Base-by-base conservation (phyloP, 2,113 vertebrate species). In the Smithornis capensis region DNA sequence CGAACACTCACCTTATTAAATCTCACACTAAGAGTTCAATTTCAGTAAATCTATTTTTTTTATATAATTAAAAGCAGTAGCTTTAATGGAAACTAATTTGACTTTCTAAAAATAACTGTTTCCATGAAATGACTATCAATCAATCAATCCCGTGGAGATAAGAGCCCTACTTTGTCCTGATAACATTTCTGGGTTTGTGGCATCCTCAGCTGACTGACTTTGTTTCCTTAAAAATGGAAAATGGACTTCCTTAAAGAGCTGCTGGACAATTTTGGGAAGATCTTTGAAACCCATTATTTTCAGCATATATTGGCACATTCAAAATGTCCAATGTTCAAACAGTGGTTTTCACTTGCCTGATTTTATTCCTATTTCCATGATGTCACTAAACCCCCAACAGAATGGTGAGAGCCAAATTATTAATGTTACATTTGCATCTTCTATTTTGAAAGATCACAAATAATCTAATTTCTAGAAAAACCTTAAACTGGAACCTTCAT, bases 51-150 rank as follows among this genome's bases (percentile, higher is more conserved):
- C 82, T 93, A 14, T 57, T 44, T 69, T 87, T 25, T 53, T 92
- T 94, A n/a, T 2, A 94, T 96, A 96, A 97, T 97, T 95, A 95
- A 94, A 96, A 92, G 79, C 55, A 55, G 91, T 67, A 77, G 76
- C 76, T 89, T 93, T 89, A 95, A 92, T 87, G 73, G 92, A 89
- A 94, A 83, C 71, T 96, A 94, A 94, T 97, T 97, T 95, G 68
- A 94, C 91, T 97, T 96, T 96, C 94, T 97, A 95, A 96, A 97
- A 95, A 97, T 96, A 97, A 94, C 95, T 80, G 42, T 95, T 92
- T 95, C 93, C 44, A 63, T 78, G 80, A 90, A 93, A 86, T 90
- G 35, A 95, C 70, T 96, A 92, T 94, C 93, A 92, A 63, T 90
- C 82, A 81, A 81, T 86, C 73, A 83, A 4, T 70, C 79, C 94